Evolutionary conservation across 2,888 invertebrate genomes (phyloP).

Genomic region (Epistrophella euchroma): DNA sequence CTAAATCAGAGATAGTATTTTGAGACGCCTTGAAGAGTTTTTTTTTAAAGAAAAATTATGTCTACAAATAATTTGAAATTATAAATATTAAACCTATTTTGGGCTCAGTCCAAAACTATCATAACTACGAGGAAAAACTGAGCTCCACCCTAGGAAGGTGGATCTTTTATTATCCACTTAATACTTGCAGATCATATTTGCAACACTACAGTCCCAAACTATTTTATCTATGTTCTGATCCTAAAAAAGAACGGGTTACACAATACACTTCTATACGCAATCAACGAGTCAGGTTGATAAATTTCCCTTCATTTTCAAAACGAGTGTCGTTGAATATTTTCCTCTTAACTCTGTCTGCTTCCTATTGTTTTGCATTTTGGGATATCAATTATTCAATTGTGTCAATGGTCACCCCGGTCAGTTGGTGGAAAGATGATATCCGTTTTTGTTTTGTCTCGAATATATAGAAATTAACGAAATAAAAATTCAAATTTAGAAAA

Average conservation of each 20-base stretch:
- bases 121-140: too few species aligned
- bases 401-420: conserved; percentile 60
- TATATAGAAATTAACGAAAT: conserved; percentile 30
- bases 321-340: conserved; percentile 16
- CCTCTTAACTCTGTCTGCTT: conserved; percentile 1
- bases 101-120: too few species aligned
- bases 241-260: conserved; percentile 49
- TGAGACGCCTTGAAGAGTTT: too few species aligned
- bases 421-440: conserved; percentile 71
- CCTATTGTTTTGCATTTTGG: conserved; percentile 31
- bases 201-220: not conserved
- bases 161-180: too few species aligned
- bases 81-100: too few species aligned
- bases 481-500: conserved; percentile 57
- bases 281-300: conserved; percentile 56
- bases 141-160: too few species aligned
- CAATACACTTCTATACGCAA: conserved; percentile 7
- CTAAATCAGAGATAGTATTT: too few species aligned
- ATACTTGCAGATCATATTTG: too few species aligned
- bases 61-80: too few species aligned
- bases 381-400: conserved; percentile 65
- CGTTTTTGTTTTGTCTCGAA: conserved; percentile 13
- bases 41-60: too few species aligned
- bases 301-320: conserved; percentile 43
- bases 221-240: conserved; percentile 5